Percentiles rank a stretch among this genome's conserved stretches.
Conservation (phyloP, 2,888 invertebrate species). For the Scaptomyza cyrtandrae region DNA sequence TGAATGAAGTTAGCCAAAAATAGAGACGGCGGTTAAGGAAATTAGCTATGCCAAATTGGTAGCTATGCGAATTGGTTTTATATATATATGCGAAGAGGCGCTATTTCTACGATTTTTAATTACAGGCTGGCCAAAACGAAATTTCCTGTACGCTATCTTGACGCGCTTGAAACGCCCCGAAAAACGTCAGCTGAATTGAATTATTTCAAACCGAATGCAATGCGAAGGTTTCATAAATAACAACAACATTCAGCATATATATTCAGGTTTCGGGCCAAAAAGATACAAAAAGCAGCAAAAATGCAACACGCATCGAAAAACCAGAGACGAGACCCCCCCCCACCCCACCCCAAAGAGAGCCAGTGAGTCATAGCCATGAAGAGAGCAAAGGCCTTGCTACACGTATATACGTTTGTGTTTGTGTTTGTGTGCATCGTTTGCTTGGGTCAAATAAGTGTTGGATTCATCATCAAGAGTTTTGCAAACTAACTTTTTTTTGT, state of each 20-base stretch:
- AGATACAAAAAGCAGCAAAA: neutral
- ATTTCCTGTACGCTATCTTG: slow-evolving; percentile 38
- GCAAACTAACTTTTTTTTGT: slow-evolving; percentile 32
- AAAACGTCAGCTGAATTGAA: slow-evolving; percentile 8
- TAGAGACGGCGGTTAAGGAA: slow-evolving; percentile 27
- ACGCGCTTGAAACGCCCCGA: neutral
- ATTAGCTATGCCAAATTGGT: slow-evolving; percentile 45
- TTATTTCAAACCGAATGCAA: slow-evolving; percentile 10
- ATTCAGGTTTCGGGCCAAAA: slow-evolving; percentile 19
- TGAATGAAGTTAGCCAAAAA: slow-evolving; percentile 15
- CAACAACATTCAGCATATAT: slow-evolving; percentile 14
- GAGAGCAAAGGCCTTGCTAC: slow-evolving; percentile 18
- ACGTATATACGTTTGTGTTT: neutral
- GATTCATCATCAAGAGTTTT: slow-evolving; percentile 50
- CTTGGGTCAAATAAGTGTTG: slow-evolving; percentile 26
- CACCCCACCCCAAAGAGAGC: slow-evolving; percentile 11
- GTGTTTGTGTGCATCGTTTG: slow-evolving; percentile 6
- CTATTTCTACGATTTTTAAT: slow-evolving; percentile 43
- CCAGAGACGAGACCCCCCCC: neutral
- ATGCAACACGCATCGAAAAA: slow-evolving; percentile 29
- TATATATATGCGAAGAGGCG: slow-evolving; percentile 20
- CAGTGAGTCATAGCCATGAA: slow-evolving; percentile 24
- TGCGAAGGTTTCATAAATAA: slow-evolving; percentile 17
- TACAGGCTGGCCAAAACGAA: slow-evolving; percentile 36
- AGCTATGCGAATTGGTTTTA: slow-evolving; percentile 19